Percentiles rank a stretch among this genome's conserved stretches.
Conservation (phyloP, 1,140 invertebrate species). For the Sycobia sp. region DNA sequence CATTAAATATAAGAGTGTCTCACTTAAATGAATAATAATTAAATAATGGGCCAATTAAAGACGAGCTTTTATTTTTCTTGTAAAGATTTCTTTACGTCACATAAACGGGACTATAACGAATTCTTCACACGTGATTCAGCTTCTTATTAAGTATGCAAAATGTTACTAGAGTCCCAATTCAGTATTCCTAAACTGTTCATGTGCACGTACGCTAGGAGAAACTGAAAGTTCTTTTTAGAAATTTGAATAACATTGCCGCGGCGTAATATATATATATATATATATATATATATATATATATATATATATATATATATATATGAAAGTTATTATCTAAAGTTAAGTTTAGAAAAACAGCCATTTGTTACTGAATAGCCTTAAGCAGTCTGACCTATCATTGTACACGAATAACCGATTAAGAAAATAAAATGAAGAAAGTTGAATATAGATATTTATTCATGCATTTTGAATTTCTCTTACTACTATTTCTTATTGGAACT, state of each 20-base stretch:
- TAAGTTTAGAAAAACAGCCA: too few relatives aligned
- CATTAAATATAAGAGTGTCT: too few relatives aligned
- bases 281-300: too few relatives aligned
- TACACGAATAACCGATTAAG: background rate
- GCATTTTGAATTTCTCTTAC: conserved; percentile 15
- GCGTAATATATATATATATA: too few relatives aligned
- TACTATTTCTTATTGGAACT: conserved; percentile 17
- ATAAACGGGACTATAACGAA: background rate
- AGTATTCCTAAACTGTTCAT: conserved; percentile 17
- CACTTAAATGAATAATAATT: too few relatives aligned
- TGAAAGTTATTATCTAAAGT: too few relatives aligned
- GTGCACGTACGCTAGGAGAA: background rate
- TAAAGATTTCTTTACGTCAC: conserved; percentile 2
- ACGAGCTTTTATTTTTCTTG: too few relatives aligned
- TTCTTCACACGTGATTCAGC: conserved; percentile 2
- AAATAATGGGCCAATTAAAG: too few relatives aligned
- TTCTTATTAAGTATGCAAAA: background rate
- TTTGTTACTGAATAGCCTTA: background rate
- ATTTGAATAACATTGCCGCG: too few relatives aligned
- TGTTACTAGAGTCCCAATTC: conserved; percentile 2
- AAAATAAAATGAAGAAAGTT: conserved; percentile 1
- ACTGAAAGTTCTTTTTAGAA: too few relatives aligned
- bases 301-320: too few relatives aligned
- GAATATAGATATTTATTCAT: conserved; percentile 10
- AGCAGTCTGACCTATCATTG: background rate